phyloP scores from a whole-genome alignment of 2,888 invertebrate species.

The Caenorhabditis sp. region DNA sequence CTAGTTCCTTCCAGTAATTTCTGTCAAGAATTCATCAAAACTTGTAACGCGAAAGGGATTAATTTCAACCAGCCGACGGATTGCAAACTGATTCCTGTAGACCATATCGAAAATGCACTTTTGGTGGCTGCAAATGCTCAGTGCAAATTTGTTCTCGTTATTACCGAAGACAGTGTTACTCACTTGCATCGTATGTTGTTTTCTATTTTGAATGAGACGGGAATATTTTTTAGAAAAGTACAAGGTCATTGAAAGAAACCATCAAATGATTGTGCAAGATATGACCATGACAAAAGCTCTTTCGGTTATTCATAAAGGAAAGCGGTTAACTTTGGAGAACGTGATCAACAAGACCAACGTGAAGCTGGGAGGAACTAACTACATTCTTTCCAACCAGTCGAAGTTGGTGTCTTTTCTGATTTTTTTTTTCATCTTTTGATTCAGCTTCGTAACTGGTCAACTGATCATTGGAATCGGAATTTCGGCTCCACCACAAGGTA shows the following conservation, averaged over 20 bases:
- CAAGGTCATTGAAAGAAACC: slow-evolving; percentile 14
- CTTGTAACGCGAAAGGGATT: slow-evolving; percentile 14
- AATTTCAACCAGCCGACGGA: slow-evolving; percentile 3
- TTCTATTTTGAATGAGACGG: neutral
- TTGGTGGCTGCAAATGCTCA: neutral
- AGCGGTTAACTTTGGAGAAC: slow-evolving; percentile 71
- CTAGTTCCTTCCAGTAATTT: slow-evolving; percentile 18
- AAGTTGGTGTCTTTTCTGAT: neutral
- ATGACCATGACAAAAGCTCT: slow-evolving; percentile 1
- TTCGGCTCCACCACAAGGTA: slow-evolving; percentile 27
- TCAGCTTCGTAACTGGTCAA: neutral
- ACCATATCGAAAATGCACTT: slow-evolving; percentile 8
- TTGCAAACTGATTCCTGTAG: neutral
- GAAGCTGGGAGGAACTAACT: slow-evolving; percentile 76
- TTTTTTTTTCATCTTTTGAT: neutral
- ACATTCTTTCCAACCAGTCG: slow-evolving; percentile 28
- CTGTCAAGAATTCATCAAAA: neutral
- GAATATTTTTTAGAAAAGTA: slow-evolving; percentile 8
- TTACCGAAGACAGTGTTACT: slow-evolving; percentile 54
- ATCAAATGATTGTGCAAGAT: slow-evolving; percentile 16
- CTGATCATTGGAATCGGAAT: slow-evolving; percentile 33
- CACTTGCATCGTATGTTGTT: slow-evolving; percentile 40
- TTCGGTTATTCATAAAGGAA: slow-evolving; percentile 41
- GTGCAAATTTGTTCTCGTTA: slow-evolving; percentile 32
- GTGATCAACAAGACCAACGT: slow-evolving; percentile 72